A percentile compares a stretch with the other conserved stretches of the same genome.
These are phyloP conservation scores for Harmothoe impar DNA, from an alignment of 2,888 invertebrate species.

Conservation along the genomic window DNA sequence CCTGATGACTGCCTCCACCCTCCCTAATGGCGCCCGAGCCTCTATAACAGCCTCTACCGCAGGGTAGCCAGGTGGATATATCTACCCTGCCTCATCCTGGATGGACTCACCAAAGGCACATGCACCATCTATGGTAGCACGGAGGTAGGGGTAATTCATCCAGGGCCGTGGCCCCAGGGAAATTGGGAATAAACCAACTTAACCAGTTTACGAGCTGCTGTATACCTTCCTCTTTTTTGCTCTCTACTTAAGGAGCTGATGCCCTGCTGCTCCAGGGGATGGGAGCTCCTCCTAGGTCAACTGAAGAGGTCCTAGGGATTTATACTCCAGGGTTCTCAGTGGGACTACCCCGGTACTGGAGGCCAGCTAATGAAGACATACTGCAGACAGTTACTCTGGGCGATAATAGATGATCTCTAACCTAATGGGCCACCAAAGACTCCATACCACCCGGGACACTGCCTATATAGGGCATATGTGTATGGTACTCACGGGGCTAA, in stretches of 20 bases:
- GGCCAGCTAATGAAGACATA: constrained; percentile 27
- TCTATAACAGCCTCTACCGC: neutral
- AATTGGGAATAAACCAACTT: constrained; percentile 18
- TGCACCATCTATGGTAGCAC: no score
- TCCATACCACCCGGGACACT: neutral
- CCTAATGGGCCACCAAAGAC: neutral
- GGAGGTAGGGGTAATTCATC: no score
- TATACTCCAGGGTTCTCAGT: neutral
- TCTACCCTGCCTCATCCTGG: no score
- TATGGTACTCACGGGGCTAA: no score
- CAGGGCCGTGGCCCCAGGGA: neutral
- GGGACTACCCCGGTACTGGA: neutral
- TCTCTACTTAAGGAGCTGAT: neutral
- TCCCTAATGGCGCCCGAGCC: neutral
- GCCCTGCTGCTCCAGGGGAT: neutral
- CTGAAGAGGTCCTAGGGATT: constrained; percentile 7
- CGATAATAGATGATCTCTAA: constrained; percentile 1
- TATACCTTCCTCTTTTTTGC: neutral
- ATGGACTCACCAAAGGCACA: no score
- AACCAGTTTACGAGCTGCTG: neutral
- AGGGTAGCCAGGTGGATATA: neutral
- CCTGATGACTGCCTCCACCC: neutral
- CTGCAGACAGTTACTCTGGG: neutral
- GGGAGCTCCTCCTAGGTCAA: constrained; percentile 1
- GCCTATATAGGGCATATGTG: neutral